Base-by-base conservation (phyloP, 2,888 invertebrate genomes). In the Apocheima hispidaria region DNA sequence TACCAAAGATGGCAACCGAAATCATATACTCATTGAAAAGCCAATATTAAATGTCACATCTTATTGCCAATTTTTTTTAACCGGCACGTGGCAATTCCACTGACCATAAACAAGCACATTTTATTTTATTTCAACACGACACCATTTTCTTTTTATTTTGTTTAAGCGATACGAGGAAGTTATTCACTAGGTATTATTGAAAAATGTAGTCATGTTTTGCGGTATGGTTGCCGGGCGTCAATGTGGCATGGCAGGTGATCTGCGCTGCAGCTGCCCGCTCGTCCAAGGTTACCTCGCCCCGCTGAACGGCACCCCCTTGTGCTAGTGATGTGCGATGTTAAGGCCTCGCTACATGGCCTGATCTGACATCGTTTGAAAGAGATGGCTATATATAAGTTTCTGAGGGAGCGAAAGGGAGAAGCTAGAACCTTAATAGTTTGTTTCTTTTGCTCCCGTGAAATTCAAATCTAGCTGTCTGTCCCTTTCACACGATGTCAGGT, bases 231-330 rank as follows among this genome's bases (percentile, higher is more conserved):
- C 77, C 74, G 79, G 81, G 77, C 83, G 79, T 79, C 83, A 86
- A 84, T 82, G 85, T 85, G 88, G 85, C 77, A 28, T 72, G 86
- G 91, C 89, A 89, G 91, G 90, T 90, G 90, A 88, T 81, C 84
- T 78, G 60, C 60, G 74, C 60, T 56, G 88, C 91, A 88, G 91
- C 90, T 88, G 91, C 88, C 77, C 67, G 43, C 63, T 73, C 46
- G 49, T 50, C 82, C 88, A 92, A 89, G 91, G 89, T 88, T 87
- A 78, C 84, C 82, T 79, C 84, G 79, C 83, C 84, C 83, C 81
- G 77, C 82, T 54, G 56, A 52, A 44, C 36, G 44, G 33, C 51
- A 48, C 56, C 52, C 60, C 44, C 78, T 77, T 79, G 82, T 77
- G 71, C 73, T 88, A 89, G 88, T 84, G 87, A 81, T 81, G 88